These are phyloP conservation scores for Polypterus bichir DNA, from an alignment of 2,113 vertebrate genomes.

Conservation along the genomic window DNA sequence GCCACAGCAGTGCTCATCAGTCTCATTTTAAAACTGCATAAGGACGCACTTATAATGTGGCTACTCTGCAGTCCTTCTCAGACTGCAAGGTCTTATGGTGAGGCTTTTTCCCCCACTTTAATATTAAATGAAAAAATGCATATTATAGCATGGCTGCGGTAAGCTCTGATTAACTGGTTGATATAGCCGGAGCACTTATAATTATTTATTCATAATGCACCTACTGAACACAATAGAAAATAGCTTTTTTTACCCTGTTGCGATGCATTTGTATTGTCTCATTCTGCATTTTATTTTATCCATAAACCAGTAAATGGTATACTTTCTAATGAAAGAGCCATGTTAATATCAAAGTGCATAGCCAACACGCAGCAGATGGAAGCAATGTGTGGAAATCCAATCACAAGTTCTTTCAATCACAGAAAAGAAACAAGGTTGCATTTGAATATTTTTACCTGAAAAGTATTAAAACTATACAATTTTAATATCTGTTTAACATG, in stretches of 20 bases:
- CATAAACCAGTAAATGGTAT: constrained; percentile 66
- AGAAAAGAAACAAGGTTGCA: constrained; percentile 61
- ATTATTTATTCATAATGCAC: constrained; percentile 81
- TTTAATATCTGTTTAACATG: constrained; percentile 76
- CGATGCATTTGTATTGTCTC: constrained; percentile 83
- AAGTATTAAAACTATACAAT: constrained; percentile 75
- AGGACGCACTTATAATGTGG: too few relatives aligned
- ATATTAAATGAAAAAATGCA: constrained; percentile 23
- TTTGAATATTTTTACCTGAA: constrained; percentile 75
- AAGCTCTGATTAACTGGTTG: constrained; percentile 49
- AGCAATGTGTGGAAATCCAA: constrained; percentile 79
- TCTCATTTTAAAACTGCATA: too few relatives aligned
- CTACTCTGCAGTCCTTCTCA: too few relatives aligned
- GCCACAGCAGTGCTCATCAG: too few relatives aligned
- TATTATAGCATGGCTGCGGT: constrained; percentile 32
- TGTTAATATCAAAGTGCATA: constrained; percentile 86
- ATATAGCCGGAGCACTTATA: constrained; percentile 62
- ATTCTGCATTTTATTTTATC: constrained; percentile 78
- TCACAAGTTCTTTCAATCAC: constrained; percentile 95
- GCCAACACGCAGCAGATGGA: constrained; percentile 60
- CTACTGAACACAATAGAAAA: constrained; percentile 65
- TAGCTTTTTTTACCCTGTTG: constrained; percentile 39
- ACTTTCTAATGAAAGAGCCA: constrained; percentile 80
- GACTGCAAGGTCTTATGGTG: too few relatives aligned
- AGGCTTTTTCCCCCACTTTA: constrained; percentile 4